Conservation (phyloP, 2,113 vertebrate species). For the Cephalopterus ornatus region DNA sequence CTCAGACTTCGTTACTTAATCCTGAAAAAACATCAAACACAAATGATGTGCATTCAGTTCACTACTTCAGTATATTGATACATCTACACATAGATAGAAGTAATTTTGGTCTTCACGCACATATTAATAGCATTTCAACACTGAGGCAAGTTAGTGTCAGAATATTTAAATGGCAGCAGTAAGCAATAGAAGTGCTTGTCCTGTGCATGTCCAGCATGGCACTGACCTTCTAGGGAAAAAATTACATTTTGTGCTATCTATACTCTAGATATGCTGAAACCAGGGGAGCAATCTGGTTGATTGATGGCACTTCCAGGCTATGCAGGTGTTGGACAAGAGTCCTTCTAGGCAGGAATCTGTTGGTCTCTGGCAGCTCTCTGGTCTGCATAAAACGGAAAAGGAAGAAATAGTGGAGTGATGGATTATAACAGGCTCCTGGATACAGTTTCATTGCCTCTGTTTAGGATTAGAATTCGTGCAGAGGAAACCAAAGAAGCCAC, state of each 20-base stretch:
- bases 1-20: not conserved
- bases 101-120: not conserved
- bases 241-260: rapidly evolving
- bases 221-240: not conserved
- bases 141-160: not conserved
- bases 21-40: not conserved
- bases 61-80: not conserved
- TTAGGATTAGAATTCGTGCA: not conserved
- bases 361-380: not conserved
- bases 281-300: not conserved
- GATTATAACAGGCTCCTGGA: not conserved
- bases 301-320: not conserved
- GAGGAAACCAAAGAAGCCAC: not conserved
- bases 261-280: not conserved
- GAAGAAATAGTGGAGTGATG: not conserved
- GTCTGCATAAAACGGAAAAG: not conserved
- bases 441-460: not conserved
- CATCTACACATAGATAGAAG: not conserved
- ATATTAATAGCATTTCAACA: not conserved
- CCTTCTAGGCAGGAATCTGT: not conserved
- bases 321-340: not conserved
- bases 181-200: not conserved
- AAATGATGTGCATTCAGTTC: not conserved
- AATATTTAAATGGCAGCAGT: not conserved
- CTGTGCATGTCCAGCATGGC: not conserved